These are phyloP conservation scores for Orthosia gothica DNA, from an alignment of 2,888 invertebrate genomes.

Conservation along the genomic window DNA sequence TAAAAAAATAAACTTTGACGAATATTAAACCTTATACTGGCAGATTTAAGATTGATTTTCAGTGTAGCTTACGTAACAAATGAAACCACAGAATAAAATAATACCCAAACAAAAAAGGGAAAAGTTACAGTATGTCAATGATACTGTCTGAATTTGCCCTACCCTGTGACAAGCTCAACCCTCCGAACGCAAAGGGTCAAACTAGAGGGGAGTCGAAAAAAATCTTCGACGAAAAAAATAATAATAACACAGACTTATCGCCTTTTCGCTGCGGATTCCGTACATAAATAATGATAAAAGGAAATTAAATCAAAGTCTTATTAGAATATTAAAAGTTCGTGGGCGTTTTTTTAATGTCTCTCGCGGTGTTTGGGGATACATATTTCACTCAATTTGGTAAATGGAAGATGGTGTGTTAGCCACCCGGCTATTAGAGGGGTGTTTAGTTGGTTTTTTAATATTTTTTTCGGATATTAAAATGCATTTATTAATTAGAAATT, in stretches of 20 bases:
- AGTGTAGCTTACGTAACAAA: not conserved
- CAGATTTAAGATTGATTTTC: not conserved
- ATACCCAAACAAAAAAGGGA: not conserved
- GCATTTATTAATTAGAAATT: conserved; percentile 80
- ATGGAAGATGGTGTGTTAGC: conserved; percentile 83
- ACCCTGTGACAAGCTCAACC: conserved; percentile 76
- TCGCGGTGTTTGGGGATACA: conserved; percentile 86
- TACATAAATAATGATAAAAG: conserved; percentile 92
- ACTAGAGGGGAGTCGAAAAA: conserved; percentile 79
- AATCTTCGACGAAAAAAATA: conserved; percentile 77
- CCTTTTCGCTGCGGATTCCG: conserved; percentile 84
- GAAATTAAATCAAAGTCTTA: conserved; percentile 92
- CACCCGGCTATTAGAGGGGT: conserved; percentile 80
- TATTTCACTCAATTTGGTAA: conserved; percentile 91
- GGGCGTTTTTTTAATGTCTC: conserved; percentile 90
- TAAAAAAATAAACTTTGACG: not conserved
- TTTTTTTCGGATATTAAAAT: conserved; percentile 76
- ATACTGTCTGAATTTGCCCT: conserved; percentile 13
- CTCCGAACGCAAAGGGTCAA: conserved; percentile 72
- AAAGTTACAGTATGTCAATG: conserved; percentile 16
- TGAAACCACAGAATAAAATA: conserved; percentile 24
- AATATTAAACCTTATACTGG: conserved; percentile 32
- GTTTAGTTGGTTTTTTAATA: conserved; percentile 76
- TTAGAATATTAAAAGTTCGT: conserved; percentile 90
- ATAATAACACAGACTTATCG: conserved; percentile 89